Percentiles rank a stretch among this genome's conserved stretches.
Conservation (phyloP, 92 coral and sea anemone species). For the Epizoanthus rinbou region DNA sequence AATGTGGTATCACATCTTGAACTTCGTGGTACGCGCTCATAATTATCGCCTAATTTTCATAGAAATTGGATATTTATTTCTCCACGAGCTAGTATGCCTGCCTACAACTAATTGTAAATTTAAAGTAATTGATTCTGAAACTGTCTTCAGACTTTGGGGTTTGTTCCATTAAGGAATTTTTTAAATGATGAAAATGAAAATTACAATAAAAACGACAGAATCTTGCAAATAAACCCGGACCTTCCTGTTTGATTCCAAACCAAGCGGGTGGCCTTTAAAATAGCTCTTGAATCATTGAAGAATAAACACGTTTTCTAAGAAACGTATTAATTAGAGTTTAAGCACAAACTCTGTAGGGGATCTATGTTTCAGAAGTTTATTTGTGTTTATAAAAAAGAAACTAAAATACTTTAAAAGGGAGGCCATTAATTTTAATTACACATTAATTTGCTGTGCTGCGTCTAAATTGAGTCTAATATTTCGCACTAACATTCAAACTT, state of each 20-base stretch:
- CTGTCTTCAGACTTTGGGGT: not conserved
- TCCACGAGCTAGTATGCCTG: not conserved
- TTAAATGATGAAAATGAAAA: not conserved
- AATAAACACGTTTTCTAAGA: slow-evolving; percentile 6
- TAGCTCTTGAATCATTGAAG: not conserved
- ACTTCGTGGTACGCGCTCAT: not conserved
- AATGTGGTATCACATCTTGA: slow-evolving; percentile 21
- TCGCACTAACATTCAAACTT: slow-evolving; percentile 16
- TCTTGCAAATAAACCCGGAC: not conserved
- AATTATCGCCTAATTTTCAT: slow-evolving; percentile 35
- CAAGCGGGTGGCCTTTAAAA: not conserved
- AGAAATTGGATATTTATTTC: slow-evolving; percentile 28
- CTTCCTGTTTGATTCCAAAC: not conserved
- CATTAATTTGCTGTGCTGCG: slow-evolving; percentile 37
- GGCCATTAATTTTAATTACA: slow-evolving; percentile 45
- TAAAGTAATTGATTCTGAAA: slow-evolving; percentile 33
- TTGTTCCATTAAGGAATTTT: slow-evolving; percentile 3
- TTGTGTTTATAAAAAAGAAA: slow-evolving; percentile 26
- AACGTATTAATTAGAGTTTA: slow-evolving; percentile 29
- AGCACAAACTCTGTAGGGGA: slow-evolving; percentile 8
- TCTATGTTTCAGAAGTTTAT: slow-evolving; percentile 38
- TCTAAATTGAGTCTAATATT: slow-evolving; percentile 20
- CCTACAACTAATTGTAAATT: slow-evolving; percentile 17
- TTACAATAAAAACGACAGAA: not conserved
- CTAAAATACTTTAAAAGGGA: slow-evolving; percentile 31